Percentiles rank a stretch among this genome's conserved stretches.
phyloP scores from a whole-genome alignment of 2,113 vertebrate species.

The Oxyruncus cristatus region DNA sequence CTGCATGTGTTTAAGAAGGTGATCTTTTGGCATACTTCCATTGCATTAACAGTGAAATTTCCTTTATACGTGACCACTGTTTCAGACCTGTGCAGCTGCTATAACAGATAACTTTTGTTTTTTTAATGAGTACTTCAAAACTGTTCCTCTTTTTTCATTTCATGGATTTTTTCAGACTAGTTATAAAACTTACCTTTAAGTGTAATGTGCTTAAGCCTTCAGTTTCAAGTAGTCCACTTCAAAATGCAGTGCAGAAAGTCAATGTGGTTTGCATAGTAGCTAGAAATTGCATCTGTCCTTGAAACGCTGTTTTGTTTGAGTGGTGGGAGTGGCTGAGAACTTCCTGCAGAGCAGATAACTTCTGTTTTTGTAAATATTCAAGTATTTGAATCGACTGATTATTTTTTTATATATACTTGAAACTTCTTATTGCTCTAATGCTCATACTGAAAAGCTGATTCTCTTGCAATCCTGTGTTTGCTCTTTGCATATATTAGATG shows the following conservation, averaged over 20 bases:
- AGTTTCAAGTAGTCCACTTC: slow-evolving; percentile 70
- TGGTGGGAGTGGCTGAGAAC: slow-evolving; percentile 66
- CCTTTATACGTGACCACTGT: slow-evolving; percentile 80
- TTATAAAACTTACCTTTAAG: slow-evolving; percentile 47
- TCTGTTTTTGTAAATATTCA: slow-evolving; percentile 76
- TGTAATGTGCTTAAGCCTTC: slow-evolving; percentile 66
- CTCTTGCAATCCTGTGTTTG: slow-evolving; percentile 81
- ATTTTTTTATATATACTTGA: slow-evolving; percentile 73
- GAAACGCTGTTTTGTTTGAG: slow-evolving; percentile 66
- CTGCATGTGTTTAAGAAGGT: slow-evolving; percentile 78
- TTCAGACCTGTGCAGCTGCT: slow-evolving; percentile 79
- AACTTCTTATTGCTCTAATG: slow-evolving; percentile 80
- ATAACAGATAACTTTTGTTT: slow-evolving; percentile 76
- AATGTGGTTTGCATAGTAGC: slow-evolving; percentile 65
- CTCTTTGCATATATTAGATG: slow-evolving; percentile 86
- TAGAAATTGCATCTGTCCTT: slow-evolving; percentile 74
- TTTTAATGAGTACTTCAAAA: slow-evolving; percentile 71
- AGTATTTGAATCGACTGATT: slow-evolving; percentile 73
- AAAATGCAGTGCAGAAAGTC: slow-evolving; percentile 75
- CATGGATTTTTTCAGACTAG: slow-evolving; percentile 72
- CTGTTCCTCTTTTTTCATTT: slow-evolving; percentile 75
- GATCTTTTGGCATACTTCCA: slow-evolving; percentile 79
- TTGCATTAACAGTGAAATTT: slow-evolving; percentile 83
- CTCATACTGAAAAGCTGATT: slow-evolving; percentile 76
- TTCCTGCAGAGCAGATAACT: slow-evolving; percentile 78